A percentile compares a stretch with the other conserved stretches of the same genome.
Evolutionary conservation across 2,888 invertebrate genomes (phyloP).

Genomic region (Diploptera punctata): DNA sequence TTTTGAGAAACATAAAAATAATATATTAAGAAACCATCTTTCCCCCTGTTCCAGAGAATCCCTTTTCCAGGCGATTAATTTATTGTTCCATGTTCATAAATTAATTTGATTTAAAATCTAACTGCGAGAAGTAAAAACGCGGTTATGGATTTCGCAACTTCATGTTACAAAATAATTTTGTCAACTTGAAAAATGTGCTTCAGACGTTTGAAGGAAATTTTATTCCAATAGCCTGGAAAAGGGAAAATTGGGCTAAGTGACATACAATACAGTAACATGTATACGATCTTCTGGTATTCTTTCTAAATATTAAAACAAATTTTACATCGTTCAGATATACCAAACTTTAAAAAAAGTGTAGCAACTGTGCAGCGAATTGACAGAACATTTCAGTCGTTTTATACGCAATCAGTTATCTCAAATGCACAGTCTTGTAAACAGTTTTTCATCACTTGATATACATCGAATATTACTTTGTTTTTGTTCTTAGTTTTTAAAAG

Average conservation of each 20-base stretch:
- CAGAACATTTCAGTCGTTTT: conserved; percentile 20
- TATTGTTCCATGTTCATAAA: too few relatives aligned
- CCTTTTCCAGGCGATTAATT: too few relatives aligned
- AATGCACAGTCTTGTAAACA: not conserved
- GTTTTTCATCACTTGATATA: conserved; percentile 5
- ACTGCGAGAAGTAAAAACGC: too few relatives aligned
- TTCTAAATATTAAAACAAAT: conserved; percentile 32
- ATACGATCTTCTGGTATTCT: conserved; percentile 39
- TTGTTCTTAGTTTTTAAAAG: too few relatives aligned
- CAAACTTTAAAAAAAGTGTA: conserved; percentile 27
- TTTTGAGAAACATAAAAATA: conserved; percentile 21
- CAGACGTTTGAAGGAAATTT: too few relatives aligned
- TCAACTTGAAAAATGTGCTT: too few relatives aligned
- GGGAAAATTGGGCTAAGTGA: not conserved
- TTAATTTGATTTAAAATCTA: too few relatives aligned
- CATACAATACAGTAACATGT: conserved; percentile 32
- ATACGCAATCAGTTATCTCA: not conserved
- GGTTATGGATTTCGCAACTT: too few relatives aligned
- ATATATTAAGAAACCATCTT: not conserved
- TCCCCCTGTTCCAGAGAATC: not conserved
- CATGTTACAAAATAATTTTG: too few relatives aligned
- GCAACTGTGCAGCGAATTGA: conserved; percentile 17
- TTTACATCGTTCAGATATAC: conserved; percentile 32
- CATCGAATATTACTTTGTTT: not conserved
- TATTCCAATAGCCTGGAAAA: not conserved